Percentiles rank a stretch among this genome's conserved stretches.
These are phyloP conservation scores for Siderastrea siderea DNA, from an alignment of 92 coral and sea anemone species.

Conservation along the genomic window DNA sequence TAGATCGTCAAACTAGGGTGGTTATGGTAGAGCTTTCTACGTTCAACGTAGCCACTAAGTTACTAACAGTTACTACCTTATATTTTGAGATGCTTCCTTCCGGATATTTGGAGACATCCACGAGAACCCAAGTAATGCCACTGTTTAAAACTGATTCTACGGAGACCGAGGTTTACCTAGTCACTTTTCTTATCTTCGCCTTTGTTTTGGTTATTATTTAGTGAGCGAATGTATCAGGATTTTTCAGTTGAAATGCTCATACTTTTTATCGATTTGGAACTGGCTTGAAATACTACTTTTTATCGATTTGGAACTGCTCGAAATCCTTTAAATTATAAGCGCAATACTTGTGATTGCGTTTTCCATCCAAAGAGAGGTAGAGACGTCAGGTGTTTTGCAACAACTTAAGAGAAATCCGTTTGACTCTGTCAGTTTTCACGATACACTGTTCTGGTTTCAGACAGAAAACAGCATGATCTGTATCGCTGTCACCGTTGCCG, in stretches of 20 bases:
- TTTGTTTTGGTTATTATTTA: slow-evolving; percentile 45
- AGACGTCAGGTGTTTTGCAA: not conserved
- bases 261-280: slow-evolving; percentile 32
- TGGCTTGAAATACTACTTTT: slow-evolving; percentile 34
- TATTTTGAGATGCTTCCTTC: slow-evolving; percentile 59
- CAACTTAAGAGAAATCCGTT: slow-evolving; percentile 48
- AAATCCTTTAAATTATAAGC: slow-evolving; percentile 28
- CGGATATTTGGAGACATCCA: slow-evolving; percentile 18
- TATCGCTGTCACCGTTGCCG: slow-evolving; percentile 16
- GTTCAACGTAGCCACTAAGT: slow-evolving; percentile 32
- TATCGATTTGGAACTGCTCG: slow-evolving; percentile 48
- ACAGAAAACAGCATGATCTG: slow-evolving; percentile 39
- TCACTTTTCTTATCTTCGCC: slow-evolving; percentile 22
- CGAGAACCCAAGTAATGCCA: slow-evolving; percentile 4
- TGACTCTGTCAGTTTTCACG: slow-evolving; percentile 32
- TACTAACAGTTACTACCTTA: slow-evolving; percentile 13
- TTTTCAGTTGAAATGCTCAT: slow-evolving; percentile 22
- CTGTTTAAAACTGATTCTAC: slow-evolving; percentile 6
- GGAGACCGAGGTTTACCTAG: not conserved
- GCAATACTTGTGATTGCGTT: slow-evolving; percentile 24
- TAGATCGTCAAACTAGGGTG: slow-evolving; percentile 63
- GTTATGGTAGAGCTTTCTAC: slow-evolving; percentile 47
- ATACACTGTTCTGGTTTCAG: slow-evolving; percentile 37
- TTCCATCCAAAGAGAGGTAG: slow-evolving; percentile 25
- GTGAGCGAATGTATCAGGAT: slow-evolving; percentile 42